Conservation (phyloP, 1,140 invertebrate species). For the Solenopsis fugax region DNA sequence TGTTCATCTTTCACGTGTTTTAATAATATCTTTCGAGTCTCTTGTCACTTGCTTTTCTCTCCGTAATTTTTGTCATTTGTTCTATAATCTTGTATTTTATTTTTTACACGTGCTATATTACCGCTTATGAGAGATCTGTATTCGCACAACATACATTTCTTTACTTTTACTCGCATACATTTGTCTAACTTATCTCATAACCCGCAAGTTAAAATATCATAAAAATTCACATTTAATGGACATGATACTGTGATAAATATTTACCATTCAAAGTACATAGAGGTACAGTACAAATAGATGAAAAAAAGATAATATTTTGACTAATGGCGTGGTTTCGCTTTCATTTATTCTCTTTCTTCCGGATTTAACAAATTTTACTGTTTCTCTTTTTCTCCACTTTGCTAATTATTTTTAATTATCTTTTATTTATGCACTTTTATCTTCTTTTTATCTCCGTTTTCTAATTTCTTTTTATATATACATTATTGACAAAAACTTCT, state of each 20-base stretch:
- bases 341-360: neutral
- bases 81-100: neutral
- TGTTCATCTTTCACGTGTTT: neutral
- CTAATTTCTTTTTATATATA: neutral
- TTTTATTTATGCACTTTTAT: neutral
- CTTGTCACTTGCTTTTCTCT: neutral
- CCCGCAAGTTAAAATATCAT: neutral
- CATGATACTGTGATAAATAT: conserved; percentile 29
- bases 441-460: neutral
- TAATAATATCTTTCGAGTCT: neutral
- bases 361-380: conserved; percentile 58
- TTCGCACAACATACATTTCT: conserved; percentile 25
- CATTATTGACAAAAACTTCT: neutral
- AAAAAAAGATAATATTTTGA: neutral
- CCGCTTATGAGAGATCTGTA: conserved; percentile 27
- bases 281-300: neutral
- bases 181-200: conserved; percentile 40
- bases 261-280: neutral
- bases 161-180: conserved; percentile 36
- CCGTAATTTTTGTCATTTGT: neutral
- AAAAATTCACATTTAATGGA: conserved; percentile 23
- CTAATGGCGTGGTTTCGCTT: neutral
- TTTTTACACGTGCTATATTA: conserved; percentile 3
- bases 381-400: conserved; percentile 57
- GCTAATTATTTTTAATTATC: conserved; percentile 57